Evolutionary conservation across 1,140 invertebrate species (phyloP), one percentile per base, ranked within the genome.

Genomic region (Drosophila ambigua): DNA sequence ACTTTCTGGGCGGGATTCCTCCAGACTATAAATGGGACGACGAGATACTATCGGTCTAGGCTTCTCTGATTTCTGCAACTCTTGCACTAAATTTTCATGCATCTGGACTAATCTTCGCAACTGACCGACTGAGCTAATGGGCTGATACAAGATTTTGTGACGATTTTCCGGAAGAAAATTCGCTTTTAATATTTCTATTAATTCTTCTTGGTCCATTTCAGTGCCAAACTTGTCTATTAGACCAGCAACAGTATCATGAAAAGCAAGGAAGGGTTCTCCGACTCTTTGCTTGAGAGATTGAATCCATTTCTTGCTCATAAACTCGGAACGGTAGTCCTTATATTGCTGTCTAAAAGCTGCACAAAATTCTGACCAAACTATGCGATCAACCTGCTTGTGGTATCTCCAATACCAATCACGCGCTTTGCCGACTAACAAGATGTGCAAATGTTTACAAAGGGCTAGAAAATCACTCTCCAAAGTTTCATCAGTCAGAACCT

Each of bases 281-380:
- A 45, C 23, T 5, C 31, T 31, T 45, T 57, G 54, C 28, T 61
- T 67, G 2, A 48, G 57, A 9, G 49, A 49, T 51, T 20, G 16
- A 9, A 52, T 60, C n/a, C 45, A 8, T 23, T 67, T 48, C 41
- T 31, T 52, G 7, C 46, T 67, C 24, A 59, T 52, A 46, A 68
- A 62, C 6, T 53, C 58, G 1, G 65, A 62, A 7, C 41, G n/a
- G 26, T 62, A 53, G 15, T 53, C 50, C 5, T 45, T 62, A 54
- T 62, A 62, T 8, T 68, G 59, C 20, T 67, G 57, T 16, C 64
- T 26, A 6, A 67, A 28, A n/a, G 64, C 23, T 7, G 26, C 28
- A 20, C 64, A 67, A 35, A 67, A 35, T 0, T 61, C 43, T 3
- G 41, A 39, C 43, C 58, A 62, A 39, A 41, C 15, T 11, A 68